A percentile compares a stretch with the other conserved stretches of the same genome.
These are phyloP conservation scores for Climacteris rufus DNA, from an alignment of 2,113 vertebrate genomes.

Conservation along the genomic window DNA sequence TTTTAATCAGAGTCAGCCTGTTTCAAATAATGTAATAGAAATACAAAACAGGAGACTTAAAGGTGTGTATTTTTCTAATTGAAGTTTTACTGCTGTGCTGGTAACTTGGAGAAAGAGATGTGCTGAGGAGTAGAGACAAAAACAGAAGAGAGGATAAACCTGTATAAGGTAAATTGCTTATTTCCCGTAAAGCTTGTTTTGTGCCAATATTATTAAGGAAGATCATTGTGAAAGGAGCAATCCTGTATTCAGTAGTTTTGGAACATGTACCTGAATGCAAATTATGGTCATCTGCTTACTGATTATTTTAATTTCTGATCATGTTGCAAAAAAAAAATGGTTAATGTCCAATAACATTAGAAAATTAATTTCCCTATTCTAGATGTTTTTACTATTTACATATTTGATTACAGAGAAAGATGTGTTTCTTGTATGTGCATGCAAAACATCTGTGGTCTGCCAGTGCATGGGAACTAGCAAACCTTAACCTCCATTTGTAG, in stretches of 20 bases:
- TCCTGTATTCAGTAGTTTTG: background rate
- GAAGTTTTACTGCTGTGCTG: background rate
- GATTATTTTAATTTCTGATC: background rate
- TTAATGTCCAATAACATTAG: background rate
- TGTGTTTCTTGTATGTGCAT: background rate
- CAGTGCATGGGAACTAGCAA: conserved; percentile 32
- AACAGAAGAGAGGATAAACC: background rate
- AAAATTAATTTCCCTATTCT: background rate
- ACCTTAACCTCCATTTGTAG: background rate
- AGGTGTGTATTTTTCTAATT: background rate
- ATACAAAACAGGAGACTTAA: background rate
- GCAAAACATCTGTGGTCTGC: background rate
- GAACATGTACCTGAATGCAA: background rate
- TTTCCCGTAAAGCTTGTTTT: background rate
- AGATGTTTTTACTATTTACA: background rate
- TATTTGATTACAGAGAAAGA: background rate
- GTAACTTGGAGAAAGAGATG: background rate
- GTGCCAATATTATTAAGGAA: background rate
- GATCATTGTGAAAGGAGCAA: background rate
- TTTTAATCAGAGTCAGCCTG: background rate
- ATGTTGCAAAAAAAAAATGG: background rate
- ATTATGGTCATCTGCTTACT: background rate
- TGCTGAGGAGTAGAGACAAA: background rate
- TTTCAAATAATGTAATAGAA: background rate
- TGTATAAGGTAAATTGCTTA: background rate